Conservation (phyloP, 1,140 invertebrate genomes). For the Drosophila sp. region DNA sequence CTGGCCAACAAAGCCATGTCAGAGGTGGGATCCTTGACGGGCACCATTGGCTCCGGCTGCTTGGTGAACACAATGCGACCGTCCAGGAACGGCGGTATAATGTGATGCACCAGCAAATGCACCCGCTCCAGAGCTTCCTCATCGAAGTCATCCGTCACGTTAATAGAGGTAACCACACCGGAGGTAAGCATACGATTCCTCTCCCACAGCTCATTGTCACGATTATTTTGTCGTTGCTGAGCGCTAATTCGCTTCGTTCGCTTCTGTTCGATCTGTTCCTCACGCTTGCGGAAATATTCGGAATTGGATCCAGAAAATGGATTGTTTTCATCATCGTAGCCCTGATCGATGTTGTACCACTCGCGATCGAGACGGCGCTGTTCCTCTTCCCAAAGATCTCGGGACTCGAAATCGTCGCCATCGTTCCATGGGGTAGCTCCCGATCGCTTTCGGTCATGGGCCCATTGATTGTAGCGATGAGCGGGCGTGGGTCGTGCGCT, state of each 20-base stretch:
- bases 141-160: slow-evolving; percentile 96
- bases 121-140: slow-evolving; percentile 96
- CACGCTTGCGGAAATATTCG: slow-evolving; percentile 94
- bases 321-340: slow-evolving; percentile 95
- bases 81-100: slow-evolving; percentile 99
- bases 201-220: slow-evolving; percentile 99
- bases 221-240: slow-evolving; percentile 96
- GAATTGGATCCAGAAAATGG: slow-evolving; percentile 95
- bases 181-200: slow-evolving; percentile 98
- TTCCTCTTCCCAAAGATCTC: slow-evolving; percentile 95
- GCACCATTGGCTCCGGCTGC: slow-evolving; percentile 97
- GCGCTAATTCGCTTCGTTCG: slow-evolving; percentile 96
- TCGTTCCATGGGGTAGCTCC: slow-evolving; percentile 86
- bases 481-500: slow-evolving; percentile 91
- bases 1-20: slow-evolving; percentile 98
- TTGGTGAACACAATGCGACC: slow-evolving; percentile 99
- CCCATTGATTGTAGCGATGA: slow-evolving; percentile 91
- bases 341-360: slow-evolving; percentile 98
- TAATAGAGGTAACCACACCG: slow-evolving; percentile 95
- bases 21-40: slow-evolving; percentile 95
- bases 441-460: slow-evolving; percentile 86
- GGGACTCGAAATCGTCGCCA: slow-evolving; percentile 86
- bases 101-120: slow-evolving; percentile 98
- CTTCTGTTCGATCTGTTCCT: slow-evolving; percentile 94
- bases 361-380: slow-evolving; percentile 96